phyloP scores from a whole-genome alignment of 2,888 invertebrate genomes.

The Patella depressa region DNA sequence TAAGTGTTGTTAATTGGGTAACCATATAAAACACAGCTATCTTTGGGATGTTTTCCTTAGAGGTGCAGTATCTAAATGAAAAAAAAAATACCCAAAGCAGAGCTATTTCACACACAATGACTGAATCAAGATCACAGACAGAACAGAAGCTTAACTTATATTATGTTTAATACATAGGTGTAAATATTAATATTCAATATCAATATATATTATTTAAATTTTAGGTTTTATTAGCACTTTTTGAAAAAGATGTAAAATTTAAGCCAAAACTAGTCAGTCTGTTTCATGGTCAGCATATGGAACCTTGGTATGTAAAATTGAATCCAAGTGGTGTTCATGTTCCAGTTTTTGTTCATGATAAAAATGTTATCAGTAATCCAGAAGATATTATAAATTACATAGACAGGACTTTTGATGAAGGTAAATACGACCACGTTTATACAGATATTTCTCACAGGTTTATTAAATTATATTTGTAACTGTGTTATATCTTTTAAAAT shows the following conservation, averaged over 20 bases:
- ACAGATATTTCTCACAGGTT: no score
- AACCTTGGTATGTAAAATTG: constrained; percentile 62
- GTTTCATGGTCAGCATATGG: constrained; percentile 62
- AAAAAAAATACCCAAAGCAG: no score
- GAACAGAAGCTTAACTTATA: no score
- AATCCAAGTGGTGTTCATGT: constrained; percentile 62
- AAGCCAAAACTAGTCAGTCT: constrained; percentile 58
- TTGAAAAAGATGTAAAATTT: constrained; percentile 59
- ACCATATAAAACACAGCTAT: no score
- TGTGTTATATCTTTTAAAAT: no score
- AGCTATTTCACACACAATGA: no score
- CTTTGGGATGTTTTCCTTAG: no score
- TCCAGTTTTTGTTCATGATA: constrained; percentile 56
- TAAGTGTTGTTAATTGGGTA: no score
- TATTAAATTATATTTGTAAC: no score
- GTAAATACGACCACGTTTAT: constrained; percentile 28
- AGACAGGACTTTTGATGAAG: constrained; percentile 43
- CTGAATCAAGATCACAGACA: no score
- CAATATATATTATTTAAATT: constrained; percentile 5
- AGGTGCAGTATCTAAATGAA: no score
- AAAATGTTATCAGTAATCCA: constrained; percentile 52
- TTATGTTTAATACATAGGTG: no score
- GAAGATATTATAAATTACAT: constrained; percentile 56
- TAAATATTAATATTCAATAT: neutral
- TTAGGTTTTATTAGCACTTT: constrained; percentile 59